Percentiles rank a stretch among this genome's conserved stretches.
Conservation (phyloP, 2,113 vertebrate genomes). For the Microtus ochrogaster region DNA sequence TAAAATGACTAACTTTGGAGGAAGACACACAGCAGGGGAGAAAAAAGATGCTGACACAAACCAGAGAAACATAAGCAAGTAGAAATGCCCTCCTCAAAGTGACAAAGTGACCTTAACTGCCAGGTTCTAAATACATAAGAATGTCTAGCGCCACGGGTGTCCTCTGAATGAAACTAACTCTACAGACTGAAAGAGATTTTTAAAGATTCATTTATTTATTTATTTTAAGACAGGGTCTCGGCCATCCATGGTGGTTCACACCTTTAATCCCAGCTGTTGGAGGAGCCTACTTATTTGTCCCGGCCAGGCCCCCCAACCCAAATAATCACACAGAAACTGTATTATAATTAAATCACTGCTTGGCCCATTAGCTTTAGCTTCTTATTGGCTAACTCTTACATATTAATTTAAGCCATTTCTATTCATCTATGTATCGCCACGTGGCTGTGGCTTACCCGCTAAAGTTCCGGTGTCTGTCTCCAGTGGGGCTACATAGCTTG, state of each 20-base stretch:
- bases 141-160: neutral
- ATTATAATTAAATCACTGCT: too few relatives aligned
- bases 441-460: too few relatives aligned
- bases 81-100: neutral
- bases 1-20: neutral
- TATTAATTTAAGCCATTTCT: too few relatives aligned
- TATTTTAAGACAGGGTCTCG: neutral
- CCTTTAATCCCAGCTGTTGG: neutral
- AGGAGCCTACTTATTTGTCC: too few relatives aligned
- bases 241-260: neutral
- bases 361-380: too few relatives aligned
- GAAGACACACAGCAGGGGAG: neutral
- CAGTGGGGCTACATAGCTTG: too few relatives aligned
- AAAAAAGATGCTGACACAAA: neutral
- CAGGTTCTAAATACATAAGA: neutral
- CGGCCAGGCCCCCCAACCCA: too few relatives aligned
- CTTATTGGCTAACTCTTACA: too few relatives aligned
- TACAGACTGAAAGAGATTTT: neutral
- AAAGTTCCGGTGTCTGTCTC: too few relatives aligned
- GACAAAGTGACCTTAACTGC: neutral
- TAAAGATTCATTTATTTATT: neutral
- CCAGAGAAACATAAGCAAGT: neutral
- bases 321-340: too few relatives aligned
- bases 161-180: conserved; percentile 4
- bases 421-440: too few relatives aligned